These are phyloP conservation scores for Chaetogeoica ovagalla DNA, from an alignment of 2,888 invertebrate genomes.

Conservation along the genomic window DNA sequence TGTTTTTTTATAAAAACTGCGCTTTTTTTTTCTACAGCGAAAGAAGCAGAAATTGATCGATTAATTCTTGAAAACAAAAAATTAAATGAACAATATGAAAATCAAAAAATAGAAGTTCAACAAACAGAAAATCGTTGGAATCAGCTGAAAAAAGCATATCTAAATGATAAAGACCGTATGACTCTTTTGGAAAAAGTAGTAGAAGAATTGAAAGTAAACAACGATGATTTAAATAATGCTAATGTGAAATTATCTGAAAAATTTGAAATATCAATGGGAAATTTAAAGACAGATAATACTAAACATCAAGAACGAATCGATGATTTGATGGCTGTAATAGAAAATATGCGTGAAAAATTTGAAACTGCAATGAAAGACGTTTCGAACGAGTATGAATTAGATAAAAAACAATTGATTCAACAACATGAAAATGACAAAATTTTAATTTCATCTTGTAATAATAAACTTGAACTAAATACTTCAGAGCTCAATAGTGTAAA, in stretches of 20 bases:
- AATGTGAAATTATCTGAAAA: slow-evolving; percentile 53
- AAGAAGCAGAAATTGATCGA: slow-evolving; percentile 8
- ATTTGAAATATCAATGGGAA: slow-evolving; percentile 49
- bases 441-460: neutral
- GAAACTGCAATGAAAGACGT: slow-evolving; percentile 22
- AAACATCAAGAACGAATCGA: neutral
- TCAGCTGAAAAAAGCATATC: slow-evolving; percentile 36
- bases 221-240: slow-evolving; percentile 55
- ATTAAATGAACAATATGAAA: slow-evolving; percentile 16
- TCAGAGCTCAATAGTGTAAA: slow-evolving; percentile 4
- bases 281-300: slow-evolving; percentile 44
- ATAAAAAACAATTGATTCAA: slow-evolving; percentile 23
- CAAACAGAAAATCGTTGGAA: slow-evolving; percentile 33
- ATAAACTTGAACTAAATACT: slow-evolving; percentile 4
- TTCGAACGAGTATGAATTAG: slow-evolving; percentile 13
- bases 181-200: slow-evolving; percentile 54
- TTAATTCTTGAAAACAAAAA: slow-evolving; percentile 23
- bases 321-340: slow-evolving; percentile 20
- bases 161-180: slow-evolving; percentile 38
- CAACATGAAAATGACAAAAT: slow-evolving; percentile 29
- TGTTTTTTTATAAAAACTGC: neutral
- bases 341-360: slow-evolving; percentile 25
- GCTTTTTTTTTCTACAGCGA: slow-evolving; percentile 16
- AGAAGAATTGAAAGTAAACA: slow-evolving; percentile 54
- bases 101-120: slow-evolving; percentile 21